Evolutionary conservation across 2,888 invertebrate genomes (phyloP), one percentile per base, ranked within the genome.

Genomic region (Muschampia plurimacula): DNA sequence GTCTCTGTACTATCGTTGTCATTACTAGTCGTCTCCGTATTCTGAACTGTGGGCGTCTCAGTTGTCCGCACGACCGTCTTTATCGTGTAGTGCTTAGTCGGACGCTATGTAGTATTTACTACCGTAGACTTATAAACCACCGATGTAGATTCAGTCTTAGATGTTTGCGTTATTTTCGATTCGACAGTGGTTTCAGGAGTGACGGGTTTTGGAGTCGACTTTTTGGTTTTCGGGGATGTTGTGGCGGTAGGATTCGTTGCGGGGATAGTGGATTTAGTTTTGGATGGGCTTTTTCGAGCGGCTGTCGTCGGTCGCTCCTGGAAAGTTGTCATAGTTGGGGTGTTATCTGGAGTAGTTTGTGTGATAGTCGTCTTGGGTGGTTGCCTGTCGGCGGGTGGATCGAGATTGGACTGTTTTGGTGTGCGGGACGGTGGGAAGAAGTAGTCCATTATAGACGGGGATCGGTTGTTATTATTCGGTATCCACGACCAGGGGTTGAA

Each of bases 11-110:
- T 95, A 82, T 90, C 95, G 87, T 82, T 93, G 80, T 83, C 92
- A 82, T 85, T 95, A 83, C 86, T 87, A 82, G 90, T 95, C 78
- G 87, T 93, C 84, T 90, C 94, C 79, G 90, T 95, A 82, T 90
- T 95, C 83, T 87, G 88, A 68, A 86, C 84, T 44, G 89, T 89
- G 46, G 89, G 89, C 75, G 89, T 88, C 77, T 88, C 89, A 74
- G 93, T 91, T 44, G 90, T 92, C 71, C 92, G 86, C 80, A 92
- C 86, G 74, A 89, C 77, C 74, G 90, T 91, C 79, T 94, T 91
- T 75, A 95, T 95, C 66, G 95, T 94, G 78, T 95, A 95, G 79
- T 93, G 92, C 80, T 95, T 93, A 73, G 95, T 92, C 64, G 95
- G 92, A 72, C 90, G 87, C 76, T 86, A 86, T 68, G 92, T 89